Conservation (phyloP, 2,113 vertebrate species). For the Toxotes chatareus region DNA sequence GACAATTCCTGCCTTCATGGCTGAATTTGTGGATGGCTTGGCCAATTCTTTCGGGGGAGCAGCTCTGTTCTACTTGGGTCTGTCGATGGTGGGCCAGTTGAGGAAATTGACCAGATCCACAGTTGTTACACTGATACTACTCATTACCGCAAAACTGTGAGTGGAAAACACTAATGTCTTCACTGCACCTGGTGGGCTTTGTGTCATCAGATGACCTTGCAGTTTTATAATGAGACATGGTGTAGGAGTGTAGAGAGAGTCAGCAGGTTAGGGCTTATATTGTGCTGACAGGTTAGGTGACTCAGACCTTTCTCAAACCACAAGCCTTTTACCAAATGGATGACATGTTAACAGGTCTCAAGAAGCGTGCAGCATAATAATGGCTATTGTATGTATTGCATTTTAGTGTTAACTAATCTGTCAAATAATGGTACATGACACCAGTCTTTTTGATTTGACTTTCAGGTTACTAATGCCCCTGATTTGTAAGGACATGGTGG, state of each 20-base stretch:
- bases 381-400: not conserved
- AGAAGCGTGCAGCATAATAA: not conserved
- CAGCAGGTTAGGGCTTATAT: constrained; percentile 36
- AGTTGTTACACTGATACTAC: constrained; percentile 92
- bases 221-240: constrained; percentile 1
- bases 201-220: constrained; percentile 3
- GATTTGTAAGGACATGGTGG: constrained; percentile 96
- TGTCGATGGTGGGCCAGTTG: constrained; percentile 97
- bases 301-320: constrained; percentile 43
- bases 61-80: constrained; percentile 96
- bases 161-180: constrained; percentile 66
- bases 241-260: not conserved
- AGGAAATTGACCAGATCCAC: constrained; percentile 91
- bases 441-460: constrained; percentile 34
- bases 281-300: constrained; percentile 49
- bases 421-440: constrained; percentile 7
- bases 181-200: not conserved
- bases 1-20: constrained; percentile 91
- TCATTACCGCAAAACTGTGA: constrained; percentile 98
- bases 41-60: constrained; percentile 96
- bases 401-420: constrained; percentile 10
- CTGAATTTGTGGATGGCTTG: constrained; percentile 94
- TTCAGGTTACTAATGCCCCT: constrained; percentile 93
- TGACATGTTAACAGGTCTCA: constrained; percentile 21
- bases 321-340: constrained; percentile 29